phyloP scores from a whole-genome alignment of 2,113 vertebrate species.

The Cheirogaleus medius region DNA sequence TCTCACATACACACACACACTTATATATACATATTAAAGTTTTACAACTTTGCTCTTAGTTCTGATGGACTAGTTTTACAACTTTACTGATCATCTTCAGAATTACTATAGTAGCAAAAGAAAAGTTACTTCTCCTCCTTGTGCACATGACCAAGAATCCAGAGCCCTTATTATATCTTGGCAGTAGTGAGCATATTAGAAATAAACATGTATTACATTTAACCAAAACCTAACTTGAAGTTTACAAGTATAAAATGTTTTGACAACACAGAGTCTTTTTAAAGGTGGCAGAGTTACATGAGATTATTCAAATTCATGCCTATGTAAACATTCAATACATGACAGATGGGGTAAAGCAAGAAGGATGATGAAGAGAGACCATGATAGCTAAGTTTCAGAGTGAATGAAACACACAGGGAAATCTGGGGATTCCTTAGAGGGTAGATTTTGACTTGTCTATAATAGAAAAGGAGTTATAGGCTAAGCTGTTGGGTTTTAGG shows the following conservation, averaged over 20 bases:
- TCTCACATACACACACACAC: neutral
- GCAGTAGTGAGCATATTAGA: neutral
- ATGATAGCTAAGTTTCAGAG: neutral
- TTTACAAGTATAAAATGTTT: conserved; percentile 13
- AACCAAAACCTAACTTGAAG: neutral
- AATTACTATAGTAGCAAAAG: neutral
- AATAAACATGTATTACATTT: conserved; percentile 13
- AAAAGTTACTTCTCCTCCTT: neutral
- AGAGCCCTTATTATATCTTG: neutral
- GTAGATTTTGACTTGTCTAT: conserved; percentile 4
- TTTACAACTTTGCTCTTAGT: neutral
- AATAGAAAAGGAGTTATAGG: neutral
- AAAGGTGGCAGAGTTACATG: neutral
- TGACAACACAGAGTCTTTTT: conserved; percentile 33
- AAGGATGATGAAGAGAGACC: neutral
- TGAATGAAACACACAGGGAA: conserved; percentile 13
- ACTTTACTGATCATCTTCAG: neutral
- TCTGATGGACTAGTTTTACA: neutral
- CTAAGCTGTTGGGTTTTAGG: neutral
- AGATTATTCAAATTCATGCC: neutral
- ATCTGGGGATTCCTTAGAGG: neutral
- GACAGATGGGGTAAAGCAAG: neutral
- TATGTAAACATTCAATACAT: conserved; percentile 5
- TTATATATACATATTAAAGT: neutral
- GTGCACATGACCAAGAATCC: neutral